Evolutionary conservation across 2,888 invertebrate species (phyloP), one percentile per base, ranked within the genome.

Genomic region (Himalopsyche anomala): DNA sequence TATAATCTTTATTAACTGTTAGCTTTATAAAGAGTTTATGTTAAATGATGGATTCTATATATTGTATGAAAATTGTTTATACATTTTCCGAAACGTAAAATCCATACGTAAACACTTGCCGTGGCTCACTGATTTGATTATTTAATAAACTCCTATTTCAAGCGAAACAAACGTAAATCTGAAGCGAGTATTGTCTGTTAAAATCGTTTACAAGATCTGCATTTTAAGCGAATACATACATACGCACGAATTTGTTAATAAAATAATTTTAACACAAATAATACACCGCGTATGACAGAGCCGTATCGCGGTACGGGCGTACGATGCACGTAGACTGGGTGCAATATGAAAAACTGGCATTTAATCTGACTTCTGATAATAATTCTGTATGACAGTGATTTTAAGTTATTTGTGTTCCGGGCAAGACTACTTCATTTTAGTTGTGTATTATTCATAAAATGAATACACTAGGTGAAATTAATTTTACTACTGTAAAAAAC

Each of bases 101-200:
- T 42, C 42, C 6, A 2, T 8, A 9, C 42, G 9, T 42, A 42
- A 51, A 51, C 51, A 51, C 51, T 51, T 51, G 12, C 15, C 51
- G 51, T 12, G 15, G 51, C 4, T 15, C 51, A 51, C 51, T 51
- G 15, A 11, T 74, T 28, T 62, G 74, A 74, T 74, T 36, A 74
- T 74, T 74, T 74, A 74, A 74, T 74, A 74, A 38, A 74, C 28
- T 74, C 38, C 74, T 74, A 74, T 74, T 74, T 74, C 74, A 74
- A 36, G 74, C 74, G 36, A 38, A 36, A 36, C 11, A 74, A 74
- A 15, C 36, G 38, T 51, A 51, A 74, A 74, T 74, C 36, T 74
- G 74, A 36, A 15, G 19, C 15, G 36, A 74, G 74, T 19, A 74
- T 74, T 74, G 74, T 74, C 74, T 74, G 74, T 28, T 74, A 38